These are phyloP conservation scores for Whitmania pigra DNA, from an alignment of 1,140 invertebrate species.

Conservation along the genomic window DNA sequence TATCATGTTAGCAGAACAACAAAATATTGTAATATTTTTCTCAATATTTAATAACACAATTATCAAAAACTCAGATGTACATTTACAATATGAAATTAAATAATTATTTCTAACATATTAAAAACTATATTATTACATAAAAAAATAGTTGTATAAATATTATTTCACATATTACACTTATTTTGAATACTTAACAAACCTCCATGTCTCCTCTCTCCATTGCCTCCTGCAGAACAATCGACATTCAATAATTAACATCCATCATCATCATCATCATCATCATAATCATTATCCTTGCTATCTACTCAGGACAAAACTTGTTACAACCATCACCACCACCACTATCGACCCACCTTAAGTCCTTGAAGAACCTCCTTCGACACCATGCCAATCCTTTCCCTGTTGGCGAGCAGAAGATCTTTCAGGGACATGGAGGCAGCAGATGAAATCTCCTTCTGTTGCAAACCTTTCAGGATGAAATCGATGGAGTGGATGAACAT, in stretches of 20 bases:
- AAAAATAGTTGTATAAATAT: no score
- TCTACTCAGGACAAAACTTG: no score
- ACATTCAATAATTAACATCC: background rate
- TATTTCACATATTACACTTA: no score
- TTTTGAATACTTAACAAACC: constrained; percentile 23
- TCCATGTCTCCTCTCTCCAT: constrained; percentile 47
- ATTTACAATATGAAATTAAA: no score
- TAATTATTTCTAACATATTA: no score
- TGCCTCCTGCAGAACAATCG: constrained; percentile 39
- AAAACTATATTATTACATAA: no score
- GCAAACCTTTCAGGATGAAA: constrained; percentile 55
- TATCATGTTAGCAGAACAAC: no score
- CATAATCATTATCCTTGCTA: no score
- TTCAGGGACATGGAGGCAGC: constrained; percentile 72
- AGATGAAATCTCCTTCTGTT: constrained; percentile 55
- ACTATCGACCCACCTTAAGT: constrained; percentile 41
- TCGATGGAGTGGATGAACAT: constrained; percentile 48
- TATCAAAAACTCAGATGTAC: no score
- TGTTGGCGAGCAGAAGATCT: constrained; percentile 67
- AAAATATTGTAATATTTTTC: no score
- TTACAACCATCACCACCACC: background rate
- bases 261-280: constrained; percentile 14
- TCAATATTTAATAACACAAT: no score
- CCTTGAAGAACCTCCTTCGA: constrained; percentile 56
- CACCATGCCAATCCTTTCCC: constrained; percentile 55